Base-by-base conservation (phyloP, 2,797 vertebrate genomes). In the Chloroceryle inda region DNA sequence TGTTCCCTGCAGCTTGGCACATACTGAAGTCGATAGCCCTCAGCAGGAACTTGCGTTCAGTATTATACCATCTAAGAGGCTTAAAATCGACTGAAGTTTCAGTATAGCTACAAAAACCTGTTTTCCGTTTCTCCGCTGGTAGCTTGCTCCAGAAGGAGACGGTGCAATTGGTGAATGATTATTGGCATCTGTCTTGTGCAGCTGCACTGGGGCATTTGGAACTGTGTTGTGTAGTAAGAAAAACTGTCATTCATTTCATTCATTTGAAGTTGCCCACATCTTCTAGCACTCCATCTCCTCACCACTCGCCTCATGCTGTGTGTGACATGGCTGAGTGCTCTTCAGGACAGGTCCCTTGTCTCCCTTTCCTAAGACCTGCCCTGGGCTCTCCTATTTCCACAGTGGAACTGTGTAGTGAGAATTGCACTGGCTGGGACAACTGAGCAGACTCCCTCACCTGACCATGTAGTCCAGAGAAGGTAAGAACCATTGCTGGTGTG, bases 31-130 rank as follows among this genome's bases (percentile, higher is more conserved):
- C 19, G 3, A 94, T 78, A 91, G 88, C 71, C 86, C 92, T 74
- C 94, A 93, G 95, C 86, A 82, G 94, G 90, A 91, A 82, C 64
- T 40, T 68, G 68, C 81, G 68, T 77, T 92, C 81, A 53, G 38
- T 59, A 69, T 85, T 86, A 55, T 37, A 35, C 55, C 64, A 64
- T 40, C 90, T 91, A 80, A 92, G 86, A 95, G 68, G 84, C 89
- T 97, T 96, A 92, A 95, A 89, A 92, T 77, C 4, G 14, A 71
- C 92, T 87, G 92, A 96, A 53, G 44, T 77, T 94, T 74, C 84
- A 81, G 56, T 50, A 63, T 7, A 72, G 64, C 84, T 83, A 73
- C 61, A 85, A 71, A 92, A 63, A 13, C 35, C 26, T 52, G 47
- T 35, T 94, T 89, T 74, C 84, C 49, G 23, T 80, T 80, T 85